phyloP scores from a whole-genome alignment of 2,113 vertebrate species.

The Orthonyx spaldingii region DNA sequence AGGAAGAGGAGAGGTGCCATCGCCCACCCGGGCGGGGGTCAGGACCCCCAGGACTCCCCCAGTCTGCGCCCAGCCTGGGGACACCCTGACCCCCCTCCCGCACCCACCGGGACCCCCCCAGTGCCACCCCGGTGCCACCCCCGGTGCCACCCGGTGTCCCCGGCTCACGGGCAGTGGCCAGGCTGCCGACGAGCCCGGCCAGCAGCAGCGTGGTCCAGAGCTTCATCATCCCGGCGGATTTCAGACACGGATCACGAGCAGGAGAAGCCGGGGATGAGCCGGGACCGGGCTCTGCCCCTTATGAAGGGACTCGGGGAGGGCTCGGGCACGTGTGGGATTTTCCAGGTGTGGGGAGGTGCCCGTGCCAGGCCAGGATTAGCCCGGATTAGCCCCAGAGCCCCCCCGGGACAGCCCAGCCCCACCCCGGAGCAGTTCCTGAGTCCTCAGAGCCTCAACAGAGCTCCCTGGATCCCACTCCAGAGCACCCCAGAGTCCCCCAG shows the following conservation, averaged over 20 bases:
- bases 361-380: background rate
- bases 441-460: background rate
- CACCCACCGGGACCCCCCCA: background rate
- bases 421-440: background rate
- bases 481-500: too few relatives aligned
- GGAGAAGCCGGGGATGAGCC: background rate
- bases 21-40: fast-evolving
- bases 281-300: background rate
- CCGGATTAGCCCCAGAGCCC: background rate
- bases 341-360: background rate
- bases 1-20: background rate
- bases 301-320: background rate
- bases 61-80: too few relatives aligned
- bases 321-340: background rate
- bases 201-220: background rate
- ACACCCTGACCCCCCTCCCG: too few relatives aligned
- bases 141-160: fast-evolving
- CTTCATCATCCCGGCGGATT: background rate
- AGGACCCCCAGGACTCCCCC: background rate
- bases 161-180: background rate
- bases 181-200: background rate
- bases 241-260: fast-evolving
- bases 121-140: background rate
- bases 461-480: fast-evolving
- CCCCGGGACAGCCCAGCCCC: background rate